These are phyloP conservation scores for Anguilla anguilla DNA, from an alignment of 2,797 vertebrate species.

Conservation along the genomic window DNA sequence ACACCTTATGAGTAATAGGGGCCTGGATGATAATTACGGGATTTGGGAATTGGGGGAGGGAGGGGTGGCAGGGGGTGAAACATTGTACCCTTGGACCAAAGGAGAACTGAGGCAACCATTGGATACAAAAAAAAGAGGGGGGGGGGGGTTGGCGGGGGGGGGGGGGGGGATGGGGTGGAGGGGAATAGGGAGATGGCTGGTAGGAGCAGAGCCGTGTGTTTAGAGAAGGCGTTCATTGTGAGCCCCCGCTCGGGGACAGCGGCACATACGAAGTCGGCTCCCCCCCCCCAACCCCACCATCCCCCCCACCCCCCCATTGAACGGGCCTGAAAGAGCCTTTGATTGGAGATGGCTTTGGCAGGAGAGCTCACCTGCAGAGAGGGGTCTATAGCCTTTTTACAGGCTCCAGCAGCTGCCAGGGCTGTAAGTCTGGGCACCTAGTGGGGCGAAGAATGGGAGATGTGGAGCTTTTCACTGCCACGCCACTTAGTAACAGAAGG, in stretches of 20 bases:
- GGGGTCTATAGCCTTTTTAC: constrained; percentile 79
- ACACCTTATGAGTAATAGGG: constrained; percentile 62
- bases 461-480: constrained; percentile 79
- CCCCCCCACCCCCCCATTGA: constrained; percentile 65
- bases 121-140: constrained; percentile 25
- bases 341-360: constrained; percentile 83
- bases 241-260: constrained; percentile 63
- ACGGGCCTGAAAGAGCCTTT: constrained; percentile 81
- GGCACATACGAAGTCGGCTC: constrained; percentile 76
- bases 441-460: constrained; percentile 78
- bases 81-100: constrained; percentile 36
- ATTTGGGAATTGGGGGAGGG: neutral
- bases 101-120: constrained; percentile 36
- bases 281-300: too few relatives aligned
- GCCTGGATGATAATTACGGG: constrained; percentile 56
- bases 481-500: constrained; percentile 88
- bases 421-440: constrained; percentile 83
- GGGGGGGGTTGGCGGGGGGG: neutral
- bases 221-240: constrained; percentile 82
- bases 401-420: constrained; percentile 84
- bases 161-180: constrained; percentile 20
- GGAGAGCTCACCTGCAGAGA: constrained; percentile 85
- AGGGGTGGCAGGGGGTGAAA: neutral
- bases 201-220: constrained; percentile 71
- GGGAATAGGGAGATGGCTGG: constrained; percentile 69